Base-by-base conservation (phyloP, 1,140 invertebrate species). In the Chironomus striatipennis region DNA sequence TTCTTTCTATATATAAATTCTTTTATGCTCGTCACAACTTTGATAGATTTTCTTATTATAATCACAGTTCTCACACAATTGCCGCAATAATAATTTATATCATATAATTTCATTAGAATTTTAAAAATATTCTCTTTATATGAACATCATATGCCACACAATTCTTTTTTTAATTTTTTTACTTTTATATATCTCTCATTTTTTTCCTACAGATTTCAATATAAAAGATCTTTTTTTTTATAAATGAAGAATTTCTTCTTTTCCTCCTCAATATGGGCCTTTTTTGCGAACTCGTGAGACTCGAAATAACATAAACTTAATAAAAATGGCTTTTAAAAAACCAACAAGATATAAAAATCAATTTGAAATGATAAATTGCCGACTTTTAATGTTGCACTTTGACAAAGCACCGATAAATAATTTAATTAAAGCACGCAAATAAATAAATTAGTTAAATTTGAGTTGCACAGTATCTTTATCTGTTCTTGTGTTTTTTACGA, bases 391-490 rank as follows among this genome's bases (percentile, higher is more conserved):
- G 17, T 70, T 70, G 65, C 65, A 70, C 20, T 70, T 18, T 18
- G 18, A 70, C 65, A 20, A 70, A 70, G 65, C 65, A 70, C 65
- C 65, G 20, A 20, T 70, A 70, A 70, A 70, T 70, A 70, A 70
- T 70, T 70, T 70, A 70, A 70, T 70, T 70, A 70, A 70, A 70
- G 20, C 65, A 70, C 65, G 65, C 65, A 70, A 70, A 70, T 70
- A 70, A 70, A 70, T 70, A 70, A 70, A 70, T 70, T 70, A 70
- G 18, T 70, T 21, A 2, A 21, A 70, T 70, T 70, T 20, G 18
- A 67, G 15, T 70, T 70, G 65, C 65, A 70, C 65, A 70, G 65
- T 70, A 70, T 70, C 65, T 70, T 70, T 57, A 18, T 70, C 65
- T 20, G 17, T 70, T 70, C 65, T 70, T 70, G 65, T 70, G 18